Evolutionary conservation across 2,797 vertebrate species (phyloP).

Genomic region (Prunella strophiata): DNA sequence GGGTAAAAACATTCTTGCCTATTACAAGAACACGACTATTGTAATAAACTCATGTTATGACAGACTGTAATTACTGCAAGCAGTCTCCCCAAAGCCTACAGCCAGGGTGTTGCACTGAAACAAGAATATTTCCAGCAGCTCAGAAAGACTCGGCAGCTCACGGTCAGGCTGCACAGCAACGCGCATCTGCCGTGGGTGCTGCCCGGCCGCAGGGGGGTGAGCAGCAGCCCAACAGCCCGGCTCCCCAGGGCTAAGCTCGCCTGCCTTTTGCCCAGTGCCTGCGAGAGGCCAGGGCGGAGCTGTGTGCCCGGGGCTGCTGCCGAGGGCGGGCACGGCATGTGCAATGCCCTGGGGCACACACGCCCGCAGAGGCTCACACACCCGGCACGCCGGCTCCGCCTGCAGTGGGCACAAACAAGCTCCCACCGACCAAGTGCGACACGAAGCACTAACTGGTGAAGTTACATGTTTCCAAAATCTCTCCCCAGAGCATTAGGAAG

Average conservation of each 20-base stretch:
- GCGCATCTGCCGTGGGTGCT: rapidly evolving
- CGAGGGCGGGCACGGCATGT: neutral
- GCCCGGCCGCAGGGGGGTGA: neutral
- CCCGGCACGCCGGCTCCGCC: neutral
- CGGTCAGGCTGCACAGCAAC: neutral
- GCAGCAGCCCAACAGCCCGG: neutral
- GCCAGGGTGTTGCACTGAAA: constrained; percentile 21
- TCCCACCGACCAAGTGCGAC: neutral
- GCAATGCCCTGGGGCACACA: neutral
- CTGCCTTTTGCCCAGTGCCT: neutral
- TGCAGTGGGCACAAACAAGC: neutral
- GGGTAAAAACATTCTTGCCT: constrained; percentile 41
- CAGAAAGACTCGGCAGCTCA: neutral
- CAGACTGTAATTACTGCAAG: constrained; percentile 50
- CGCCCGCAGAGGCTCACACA: neutral
- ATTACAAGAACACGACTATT: constrained; percentile 33
- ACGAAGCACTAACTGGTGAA: neutral
- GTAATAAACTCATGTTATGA: constrained; percentile 53
- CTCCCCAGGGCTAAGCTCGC: neutral
- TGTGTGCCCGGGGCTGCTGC: neutral
- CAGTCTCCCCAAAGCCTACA: constrained; percentile 31
- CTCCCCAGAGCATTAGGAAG: neutral
- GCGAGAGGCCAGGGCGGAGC: neutral
- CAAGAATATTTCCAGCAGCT: neutral
- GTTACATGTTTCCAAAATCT: neutral